Base-by-base conservation (phyloP, 2,797 vertebrate genomes). In the Steatocranus sp. region DNA sequence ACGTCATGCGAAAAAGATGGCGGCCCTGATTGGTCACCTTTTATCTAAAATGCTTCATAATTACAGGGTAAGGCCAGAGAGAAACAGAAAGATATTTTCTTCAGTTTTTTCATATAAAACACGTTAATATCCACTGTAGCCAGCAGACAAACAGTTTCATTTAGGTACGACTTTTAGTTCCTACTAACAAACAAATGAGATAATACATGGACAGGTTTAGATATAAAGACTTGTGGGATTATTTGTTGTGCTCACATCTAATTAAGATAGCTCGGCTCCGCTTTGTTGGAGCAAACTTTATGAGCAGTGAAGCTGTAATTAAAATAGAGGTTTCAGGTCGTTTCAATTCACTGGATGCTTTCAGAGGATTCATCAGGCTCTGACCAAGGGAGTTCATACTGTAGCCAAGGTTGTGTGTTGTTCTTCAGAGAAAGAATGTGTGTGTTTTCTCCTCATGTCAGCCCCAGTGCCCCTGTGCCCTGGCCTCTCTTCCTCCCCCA, bases 401-500 rank as follows among this genome's bases (percentile, higher is more conserved):
- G 88, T 92, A 93, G 89, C 88, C 89, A 91, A 91, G 89, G 89
- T 88, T 92, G 90, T 91, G 92, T 93, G 93, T 91, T 92, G 91
- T 89, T 94, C 90, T 87, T 92, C 49, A 91, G 63, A 88, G 91
- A 93, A 94, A 92, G 83, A 92, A 93, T 92, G 89, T 91, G 90
- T 92, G 88, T 89, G 88, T 87, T 92, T 91, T 91, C 89, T 91
- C 88, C 91, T 92, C 88, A 82, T 91, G 90, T 89, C 88, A 92
- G 89, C 90, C 88, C 90, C 86, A 90, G 90, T 94, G 91, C 93
- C 93, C 91, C 92, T 92, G 88, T 92, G 92, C 91, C 93, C 93
- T 87, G 92, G 92, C 92, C 92, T 93, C 89, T 92, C 91, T 85
- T 94, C 92, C 92, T 86, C 92, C 94, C 96, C 96, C 96, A 95